Conservation (phyloP, 2,797 vertebrate genomes). For the Phoeniculus purpureus region DNA sequence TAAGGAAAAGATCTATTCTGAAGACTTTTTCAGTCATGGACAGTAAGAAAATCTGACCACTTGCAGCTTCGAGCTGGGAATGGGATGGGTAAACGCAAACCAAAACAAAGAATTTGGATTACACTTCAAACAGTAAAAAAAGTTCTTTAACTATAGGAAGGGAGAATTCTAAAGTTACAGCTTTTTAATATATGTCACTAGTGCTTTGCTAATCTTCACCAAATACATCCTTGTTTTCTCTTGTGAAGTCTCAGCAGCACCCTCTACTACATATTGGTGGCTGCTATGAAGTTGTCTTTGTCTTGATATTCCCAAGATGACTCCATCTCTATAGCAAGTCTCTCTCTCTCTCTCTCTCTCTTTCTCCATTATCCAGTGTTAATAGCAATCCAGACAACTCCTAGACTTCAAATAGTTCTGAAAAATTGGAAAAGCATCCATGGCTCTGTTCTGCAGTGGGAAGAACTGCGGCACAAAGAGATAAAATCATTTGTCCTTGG, state of each 20-base stretch:
- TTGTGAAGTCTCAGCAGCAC: background rate
- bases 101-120: background rate
- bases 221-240: background rate
- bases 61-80: background rate
- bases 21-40: background rate
- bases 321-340: background rate
- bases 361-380: background rate
- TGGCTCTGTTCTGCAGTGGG: background rate
- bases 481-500: constrained; percentile 42
- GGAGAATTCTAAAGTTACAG: background rate
- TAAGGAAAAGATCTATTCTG: background rate
- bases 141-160: background rate
- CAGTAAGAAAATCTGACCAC: background rate
- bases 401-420: constrained; percentile 31
- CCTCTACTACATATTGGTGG: background rate
- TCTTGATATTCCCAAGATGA: background rate
- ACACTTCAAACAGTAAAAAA: background rate
- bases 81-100: background rate
- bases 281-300: background rate
- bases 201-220: background rate
- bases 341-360: background rate
- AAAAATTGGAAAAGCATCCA: constrained; percentile 14
- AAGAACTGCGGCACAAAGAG: background rate
- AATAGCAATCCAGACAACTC: constrained; percentile 4
- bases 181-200: background rate